These are phyloP conservation scores for Sparidentex hasta DNA, from an alignment of 2,797 vertebrate species.

Conservation along the genomic window DNA sequence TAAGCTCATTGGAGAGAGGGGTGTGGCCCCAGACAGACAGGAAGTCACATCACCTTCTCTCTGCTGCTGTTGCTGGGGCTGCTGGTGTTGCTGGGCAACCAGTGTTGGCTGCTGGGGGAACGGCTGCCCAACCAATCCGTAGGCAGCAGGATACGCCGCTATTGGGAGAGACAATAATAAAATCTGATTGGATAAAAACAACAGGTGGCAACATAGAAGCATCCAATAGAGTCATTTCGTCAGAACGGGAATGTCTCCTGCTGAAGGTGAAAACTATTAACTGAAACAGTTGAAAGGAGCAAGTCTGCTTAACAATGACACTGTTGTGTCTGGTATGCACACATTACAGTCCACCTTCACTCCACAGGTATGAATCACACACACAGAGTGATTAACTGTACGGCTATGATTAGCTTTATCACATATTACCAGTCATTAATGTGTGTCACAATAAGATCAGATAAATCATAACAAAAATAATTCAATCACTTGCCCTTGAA, in stretches of 20 bases:
- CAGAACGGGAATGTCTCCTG: slow-evolving; percentile 62
- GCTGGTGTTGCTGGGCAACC: slow-evolving; percentile 91
- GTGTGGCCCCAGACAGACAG: slow-evolving; percentile 71
- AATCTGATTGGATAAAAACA: slow-evolving; percentile 77
- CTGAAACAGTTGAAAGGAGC: slow-evolving; percentile 54
- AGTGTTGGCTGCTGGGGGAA: slow-evolving; percentile 92
- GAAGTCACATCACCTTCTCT: slow-evolving; percentile 89
- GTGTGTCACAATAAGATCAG: slow-evolving; percentile 46
- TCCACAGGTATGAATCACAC: slow-evolving; percentile 29
- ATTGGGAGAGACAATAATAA: slow-evolving; percentile 77
- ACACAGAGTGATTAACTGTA: slow-evolving; percentile 22
- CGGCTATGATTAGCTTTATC: slow-evolving; percentile 15
- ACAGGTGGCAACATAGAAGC: slow-evolving; percentile 77
- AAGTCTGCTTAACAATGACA: slow-evolving; percentile 71
- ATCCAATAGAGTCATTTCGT: slow-evolving; percentile 58
- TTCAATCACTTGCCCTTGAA: slow-evolving; percentile 40
- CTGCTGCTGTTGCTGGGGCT: slow-evolving; percentile 92
- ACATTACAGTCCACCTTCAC: slow-evolving; percentile 27
- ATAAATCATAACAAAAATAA: slow-evolving; percentile 40
- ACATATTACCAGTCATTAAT: slow-evolving; percentile 13
- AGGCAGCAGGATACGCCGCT: slow-evolving; percentile 94
- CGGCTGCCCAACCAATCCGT: slow-evolving; percentile 92
- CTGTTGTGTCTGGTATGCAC: slow-evolving; percentile 43
- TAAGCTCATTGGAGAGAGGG: slow-evolving; percentile 55
- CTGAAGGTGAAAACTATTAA: slow-evolving; percentile 84